Base-by-base conservation (phyloP, 2,888 invertebrate species). In the Xestia rhomboidea region DNA sequence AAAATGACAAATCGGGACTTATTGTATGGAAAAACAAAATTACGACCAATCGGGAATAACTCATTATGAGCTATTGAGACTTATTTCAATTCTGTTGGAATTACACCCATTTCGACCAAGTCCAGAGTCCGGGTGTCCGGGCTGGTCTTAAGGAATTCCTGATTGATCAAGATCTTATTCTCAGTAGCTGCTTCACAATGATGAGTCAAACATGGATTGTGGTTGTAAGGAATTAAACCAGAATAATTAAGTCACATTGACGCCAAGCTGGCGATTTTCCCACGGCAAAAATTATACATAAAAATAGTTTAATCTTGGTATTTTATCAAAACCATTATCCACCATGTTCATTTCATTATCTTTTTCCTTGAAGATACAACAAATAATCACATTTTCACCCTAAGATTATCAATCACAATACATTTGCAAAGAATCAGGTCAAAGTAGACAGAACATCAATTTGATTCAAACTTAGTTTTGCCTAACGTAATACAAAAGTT, bases 401-500 rank as follows among this genome's bases (percentile, higher is more conserved):
- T 6, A 18, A 51, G 60, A 70, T 73, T 68, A 76, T 85, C 71
- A 85, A 83, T 81, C 77, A 84, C 69, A 77, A 80, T 80, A 86
- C 54, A 76, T 75, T 82, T 77, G 30, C 77, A 21, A 76, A 74
- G 71, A 76, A 64, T 64, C 51, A 44, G 73, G 75, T 60, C 75
- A 76, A 73, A 74, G 62, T 72, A 62, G 54, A 79, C 69, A 15
- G 57, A 73, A 54, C 82, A 82, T 75, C 67, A 83, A 80, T 82
- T 85, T 79, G 68, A 73, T 67, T 49, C 44, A 66, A 87, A 82
- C 79, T 83, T 78, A 75, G 70, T 80, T 83, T 71, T 57, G 27
- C 54, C 11, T 62, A 73, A 81, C 44, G 66, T 79, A 79, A 83
- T 78, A 77, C 68, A 79, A 85, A 87, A 86, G 83, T 85, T 85